Base-by-base conservation (phyloP, 1,140 invertebrate species). In the Meloidogyne chitwoodi region DNA sequence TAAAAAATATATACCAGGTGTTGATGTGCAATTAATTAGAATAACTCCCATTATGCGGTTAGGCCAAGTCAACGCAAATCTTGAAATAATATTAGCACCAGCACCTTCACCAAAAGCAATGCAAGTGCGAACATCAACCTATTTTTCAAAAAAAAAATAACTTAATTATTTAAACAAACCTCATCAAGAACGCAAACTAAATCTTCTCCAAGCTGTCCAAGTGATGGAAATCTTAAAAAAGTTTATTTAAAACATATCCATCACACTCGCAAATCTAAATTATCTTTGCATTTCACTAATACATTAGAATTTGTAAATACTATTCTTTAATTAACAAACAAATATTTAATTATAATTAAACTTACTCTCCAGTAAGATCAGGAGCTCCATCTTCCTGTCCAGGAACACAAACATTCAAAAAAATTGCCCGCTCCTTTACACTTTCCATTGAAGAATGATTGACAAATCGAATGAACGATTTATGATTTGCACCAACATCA, bases 91-190 rank as follows among this genome's bases (percentile, higher is more conserved):
- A 88, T 94, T 95, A 27, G 93, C 93, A 1, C 93, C 93, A 6
- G 93, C 93, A 8, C 93, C 93, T 88, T 94, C 93, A 16, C 93
- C 93, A 22, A 95, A 88, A 8, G 93, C 92, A 65, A 95, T 92
- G 0, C 93, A 93, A 38, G 89, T 83, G 34, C 88, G 88, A 22
- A 90, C 88, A 79, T 90, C 92, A 12, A 94, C 88, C 82, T 93
- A 24, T 41, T 56, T 22, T 22, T 61, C 12, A 56, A 44, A 41
- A 12, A 48, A 8, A 56, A 16, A 56, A 6, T 56, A 6, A 4
- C 6, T 56, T 8, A 56, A 56, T 56, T 56, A 56, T 11, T 6
- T 12, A 24, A 68, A 41, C 38, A 29, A 29, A 73, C 71, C 56
- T 61, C 71, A 34, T 73, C 71, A 26, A 73, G 71, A 29, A 73